Evolutionary conservation across 2,797 vertebrate genomes (phyloP).

Genomic region (Spizella passerina): DNA sequence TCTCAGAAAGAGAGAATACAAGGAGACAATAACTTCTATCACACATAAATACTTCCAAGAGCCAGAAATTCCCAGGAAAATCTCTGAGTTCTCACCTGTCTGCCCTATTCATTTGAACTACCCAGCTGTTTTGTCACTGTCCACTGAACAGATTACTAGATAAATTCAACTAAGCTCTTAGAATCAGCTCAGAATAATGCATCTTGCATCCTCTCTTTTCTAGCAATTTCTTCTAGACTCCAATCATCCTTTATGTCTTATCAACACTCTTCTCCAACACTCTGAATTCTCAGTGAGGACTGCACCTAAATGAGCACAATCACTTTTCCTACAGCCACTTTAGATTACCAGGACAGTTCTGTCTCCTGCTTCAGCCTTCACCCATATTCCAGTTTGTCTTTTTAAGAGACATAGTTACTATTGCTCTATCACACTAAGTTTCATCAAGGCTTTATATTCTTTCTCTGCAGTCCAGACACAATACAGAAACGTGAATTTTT

Average conservation of each 20-base stretch:
- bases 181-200: not conserved
- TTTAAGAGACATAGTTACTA: not conserved
- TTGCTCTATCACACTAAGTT: not conserved
- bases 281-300: not conserved
- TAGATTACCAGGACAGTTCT: not conserved
- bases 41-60: not conserved
- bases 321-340: not conserved
- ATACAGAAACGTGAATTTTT: not conserved
- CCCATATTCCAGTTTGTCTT: not conserved
- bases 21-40: not conserved
- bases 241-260: not conserved
- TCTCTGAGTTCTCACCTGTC: not conserved
- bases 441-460: not conserved
- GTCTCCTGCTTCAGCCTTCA: not conserved
- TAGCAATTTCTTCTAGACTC: not conserved
- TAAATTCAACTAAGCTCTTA: not conserved
- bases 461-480: not conserved
- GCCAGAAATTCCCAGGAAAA: not conserved
- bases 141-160: not conserved
- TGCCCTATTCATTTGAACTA: not conserved
- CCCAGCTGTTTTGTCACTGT: not conserved
- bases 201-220: not conserved
- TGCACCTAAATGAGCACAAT: not conserved
- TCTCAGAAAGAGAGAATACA: not conserved
- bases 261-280: not conserved